Evolutionary conservation across 2,113 vertebrate genomes (phyloP).

Genomic region (Syngnathus floridae): DNA sequence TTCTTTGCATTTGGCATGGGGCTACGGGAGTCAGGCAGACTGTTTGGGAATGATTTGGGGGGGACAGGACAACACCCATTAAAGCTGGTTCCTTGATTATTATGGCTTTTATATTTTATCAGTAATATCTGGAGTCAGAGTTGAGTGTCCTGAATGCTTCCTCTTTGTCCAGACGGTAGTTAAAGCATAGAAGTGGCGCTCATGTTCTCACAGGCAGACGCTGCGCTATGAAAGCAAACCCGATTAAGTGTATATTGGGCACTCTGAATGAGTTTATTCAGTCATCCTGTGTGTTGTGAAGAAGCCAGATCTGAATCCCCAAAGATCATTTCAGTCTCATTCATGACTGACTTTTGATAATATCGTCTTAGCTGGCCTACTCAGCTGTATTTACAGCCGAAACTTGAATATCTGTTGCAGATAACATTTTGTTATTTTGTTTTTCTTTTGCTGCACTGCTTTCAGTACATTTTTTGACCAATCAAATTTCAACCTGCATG

Average conservation of each 20-base stretch:
- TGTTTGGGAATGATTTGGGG: conserved; percentile 53
- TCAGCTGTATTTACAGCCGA: too few species aligned
- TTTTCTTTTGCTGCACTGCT: too few species aligned
- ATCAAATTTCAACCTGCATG: too few species aligned
- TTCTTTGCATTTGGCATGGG: conserved; percentile 38
- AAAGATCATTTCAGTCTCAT: background rate
- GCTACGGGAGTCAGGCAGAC: conserved; percentile 39
- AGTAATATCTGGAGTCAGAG: conserved; percentile 38
- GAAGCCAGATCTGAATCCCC: background rate
- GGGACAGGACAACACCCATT: conserved; percentile 16
- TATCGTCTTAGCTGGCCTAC: background rate
- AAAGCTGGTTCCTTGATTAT: conserved; percentile 45
- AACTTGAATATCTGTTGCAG: too few species aligned
- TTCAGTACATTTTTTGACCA: too few species aligned
- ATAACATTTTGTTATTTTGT: too few species aligned
- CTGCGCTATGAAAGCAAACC: conserved; percentile 1
- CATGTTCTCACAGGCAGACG: conserved; percentile 8
- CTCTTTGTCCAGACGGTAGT: conserved; percentile 33
- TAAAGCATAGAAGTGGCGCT: conserved; percentile 31
- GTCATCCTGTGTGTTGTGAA: background rate
- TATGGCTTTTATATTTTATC: conserved; percentile 55
- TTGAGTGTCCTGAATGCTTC: conserved; percentile 47
- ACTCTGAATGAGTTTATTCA: background rate
- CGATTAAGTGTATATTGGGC: background rate
- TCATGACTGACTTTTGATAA: background rate